Conservation (phyloP, 2,888 invertebrate genomes). For the Sesia bembeciformis region DNA sequence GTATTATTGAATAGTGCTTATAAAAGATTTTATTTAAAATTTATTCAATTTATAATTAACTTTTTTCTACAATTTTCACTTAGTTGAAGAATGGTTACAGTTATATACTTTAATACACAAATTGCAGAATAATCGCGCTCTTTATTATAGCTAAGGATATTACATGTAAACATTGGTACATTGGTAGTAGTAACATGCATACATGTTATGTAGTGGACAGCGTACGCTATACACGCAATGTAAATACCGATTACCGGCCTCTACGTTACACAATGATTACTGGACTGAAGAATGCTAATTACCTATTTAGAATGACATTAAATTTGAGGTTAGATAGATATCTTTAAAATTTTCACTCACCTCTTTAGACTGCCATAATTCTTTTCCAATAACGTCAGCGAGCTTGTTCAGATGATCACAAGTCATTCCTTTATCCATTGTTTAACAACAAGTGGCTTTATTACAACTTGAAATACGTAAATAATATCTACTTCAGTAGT, state of each 20-base stretch:
- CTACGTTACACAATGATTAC: constrained; percentile 47
- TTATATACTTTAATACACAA: too few relatives aligned
- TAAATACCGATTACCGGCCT: background rate
- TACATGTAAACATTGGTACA: too few relatives aligned
- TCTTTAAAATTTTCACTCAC: constrained; percentile 41
- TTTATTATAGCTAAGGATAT: too few relatives aligned
- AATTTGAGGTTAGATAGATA: constrained; percentile 52
- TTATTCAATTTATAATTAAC: too few relatives aligned
- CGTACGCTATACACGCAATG: background rate
- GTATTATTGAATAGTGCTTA: too few relatives aligned
- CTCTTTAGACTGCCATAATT: constrained; percentile 63
- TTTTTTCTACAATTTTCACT: too few relatives aligned
- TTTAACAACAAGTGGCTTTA: constrained; percentile 1
- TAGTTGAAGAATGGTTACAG: too few relatives aligned
- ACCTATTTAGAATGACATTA: constrained; percentile 25
- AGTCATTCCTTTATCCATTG: constrained; percentile 64
- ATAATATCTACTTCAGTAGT: constrained; percentile 23
- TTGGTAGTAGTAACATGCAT: background rate
- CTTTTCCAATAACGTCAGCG: constrained; percentile 47
- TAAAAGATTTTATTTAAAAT: too few relatives aligned
- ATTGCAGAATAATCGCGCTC: too few relatives aligned
- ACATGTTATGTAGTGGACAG: background rate
- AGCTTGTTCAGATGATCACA: constrained; percentile 67
- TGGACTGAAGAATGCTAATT: constrained; percentile 47
- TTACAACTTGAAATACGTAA: constrained; percentile 22